Conservation (phyloP, 2,797 vertebrate species). For the Percopsis omiscomaycus region DNA sequence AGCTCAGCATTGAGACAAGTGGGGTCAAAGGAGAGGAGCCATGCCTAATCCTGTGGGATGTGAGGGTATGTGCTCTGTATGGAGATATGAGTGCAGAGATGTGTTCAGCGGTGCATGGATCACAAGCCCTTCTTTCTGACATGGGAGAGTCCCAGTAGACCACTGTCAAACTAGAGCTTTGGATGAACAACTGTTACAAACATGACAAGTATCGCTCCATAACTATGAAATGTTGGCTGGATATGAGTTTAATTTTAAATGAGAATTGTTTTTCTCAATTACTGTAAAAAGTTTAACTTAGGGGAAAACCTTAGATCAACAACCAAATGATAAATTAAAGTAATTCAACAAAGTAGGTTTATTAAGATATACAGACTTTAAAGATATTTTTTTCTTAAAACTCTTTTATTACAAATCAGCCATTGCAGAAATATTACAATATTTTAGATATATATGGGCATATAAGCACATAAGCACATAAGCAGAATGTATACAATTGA, state of each 20-base stretch:
- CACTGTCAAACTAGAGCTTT: conserved; percentile 59
- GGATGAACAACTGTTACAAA: conserved; percentile 35
- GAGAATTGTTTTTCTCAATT: background rate
- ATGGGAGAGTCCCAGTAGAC: conserved; percentile 66
- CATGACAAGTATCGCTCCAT: conserved; percentile 10
- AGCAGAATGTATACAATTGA: no score
- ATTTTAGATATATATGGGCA: no score
- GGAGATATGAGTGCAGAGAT: conserved; percentile 74
- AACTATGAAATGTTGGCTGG: background rate
- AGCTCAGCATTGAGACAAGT: conserved; percentile 29
- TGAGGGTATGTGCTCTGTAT: conserved; percentile 70
- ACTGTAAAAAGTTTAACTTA: no score
- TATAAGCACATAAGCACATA: no score
- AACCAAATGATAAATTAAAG: no score
- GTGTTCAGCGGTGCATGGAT: conserved; percentile 74
- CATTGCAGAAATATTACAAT: no score
- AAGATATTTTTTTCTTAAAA: no score
- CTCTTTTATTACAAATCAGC: no score
- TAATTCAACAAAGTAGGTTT: no score
- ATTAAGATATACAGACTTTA: no score
- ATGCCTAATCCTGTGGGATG: conserved; percentile 78
- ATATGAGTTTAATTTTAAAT: background rate
- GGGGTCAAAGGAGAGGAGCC: conserved; percentile 73
- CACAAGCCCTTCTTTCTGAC: conserved; percentile 74
- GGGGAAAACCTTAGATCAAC: no score